Conservation (phyloP, 2,888 invertebrate genomes). For the Agonopterix subpropinquella region DNA sequence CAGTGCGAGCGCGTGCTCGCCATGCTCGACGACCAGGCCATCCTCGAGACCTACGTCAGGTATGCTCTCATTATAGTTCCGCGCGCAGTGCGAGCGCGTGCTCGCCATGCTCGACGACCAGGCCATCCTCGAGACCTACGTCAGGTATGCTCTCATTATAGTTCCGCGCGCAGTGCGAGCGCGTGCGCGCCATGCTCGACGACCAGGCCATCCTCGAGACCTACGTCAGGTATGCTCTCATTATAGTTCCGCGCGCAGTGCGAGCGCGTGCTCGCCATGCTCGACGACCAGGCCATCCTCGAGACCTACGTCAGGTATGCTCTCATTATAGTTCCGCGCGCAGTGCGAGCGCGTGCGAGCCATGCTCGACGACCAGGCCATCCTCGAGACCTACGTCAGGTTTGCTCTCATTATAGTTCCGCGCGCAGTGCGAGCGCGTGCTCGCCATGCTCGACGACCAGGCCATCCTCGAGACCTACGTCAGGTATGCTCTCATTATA, state of each 20-base stretch:
- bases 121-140: slow-evolving; percentile 78
- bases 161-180: slow-evolving; percentile 86
- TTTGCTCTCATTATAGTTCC: no score
- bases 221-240: no score
- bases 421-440: slow-evolving; percentile 82
- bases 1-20: slow-evolving; percentile 81
- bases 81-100: slow-evolving; percentile 82
- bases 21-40: slow-evolving; percentile 74
- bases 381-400: slow-evolving; percentile 81
- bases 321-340: no score
- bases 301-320: no score
- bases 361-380: slow-evolving; percentile 74
- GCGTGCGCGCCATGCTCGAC: slow-evolving; percentile 73
- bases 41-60: slow-evolving; percentile 81
- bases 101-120: slow-evolving; percentile 74
- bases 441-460: slow-evolving; percentile 74
- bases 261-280: slow-evolving; percentile 76
- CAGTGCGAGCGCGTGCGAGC: slow-evolving; percentile 81
- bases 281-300: slow-evolving; percentile 76
- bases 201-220: slow-evolving; percentile 78
- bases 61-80: no score
- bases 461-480: slow-evolving; percentile 78
- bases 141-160: no score
- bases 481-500: no score
- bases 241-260: slow-evolving; percentile 87